Evolutionary conservation across 2,797 vertebrate genomes (phyloP).

Genomic region (Champsocephalus gunnari): DNA sequence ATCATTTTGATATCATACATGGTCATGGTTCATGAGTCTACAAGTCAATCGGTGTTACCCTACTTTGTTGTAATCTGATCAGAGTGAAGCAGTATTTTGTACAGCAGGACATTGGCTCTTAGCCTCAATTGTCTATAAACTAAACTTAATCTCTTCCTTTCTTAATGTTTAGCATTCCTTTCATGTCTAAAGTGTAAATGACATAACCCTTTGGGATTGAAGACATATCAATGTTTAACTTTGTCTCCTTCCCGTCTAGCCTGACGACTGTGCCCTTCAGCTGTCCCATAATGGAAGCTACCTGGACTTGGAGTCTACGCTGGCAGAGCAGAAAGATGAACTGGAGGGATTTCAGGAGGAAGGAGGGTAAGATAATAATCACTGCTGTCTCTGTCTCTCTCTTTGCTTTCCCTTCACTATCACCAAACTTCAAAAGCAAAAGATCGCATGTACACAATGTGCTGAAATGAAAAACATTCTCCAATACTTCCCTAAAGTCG

Average conservation of each 20-base stretch:
- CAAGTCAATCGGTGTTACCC: background rate
- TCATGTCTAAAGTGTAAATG: background rate
- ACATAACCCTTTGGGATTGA: background rate
- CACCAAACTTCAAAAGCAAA: constrained; percentile 24
- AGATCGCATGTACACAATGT: background rate
- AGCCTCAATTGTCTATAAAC: background rate
- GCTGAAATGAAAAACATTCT: constrained; percentile 18
- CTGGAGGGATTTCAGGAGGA: constrained; percentile 97
- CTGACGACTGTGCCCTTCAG: constrained; percentile 95
- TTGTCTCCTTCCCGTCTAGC: constrained; percentile 78
- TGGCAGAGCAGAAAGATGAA: constrained; percentile 95
- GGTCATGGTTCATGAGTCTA: background rate
- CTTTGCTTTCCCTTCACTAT: constrained; percentile 20
- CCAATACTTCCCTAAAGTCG: constrained; percentile 2
- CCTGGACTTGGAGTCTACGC: constrained; percentile 96
- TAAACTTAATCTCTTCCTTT: background rate
- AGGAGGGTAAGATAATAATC: constrained; percentile 89
- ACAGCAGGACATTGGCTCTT: background rate
- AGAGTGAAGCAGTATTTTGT: background rate
- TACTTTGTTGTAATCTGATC: background rate
- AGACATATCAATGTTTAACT: constrained; percentile 29
- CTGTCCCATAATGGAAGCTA: constrained; percentile 97
- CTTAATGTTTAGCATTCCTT: constrained; percentile 4
- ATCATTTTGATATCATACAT: background rate
- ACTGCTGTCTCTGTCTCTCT: constrained; percentile 10